A percentile compares a stretch with the other conserved stretches of the same genome.
phyloP scores from a whole-genome alignment of 2,797 vertebrate species.

The Nyctibius grandis region DNA sequence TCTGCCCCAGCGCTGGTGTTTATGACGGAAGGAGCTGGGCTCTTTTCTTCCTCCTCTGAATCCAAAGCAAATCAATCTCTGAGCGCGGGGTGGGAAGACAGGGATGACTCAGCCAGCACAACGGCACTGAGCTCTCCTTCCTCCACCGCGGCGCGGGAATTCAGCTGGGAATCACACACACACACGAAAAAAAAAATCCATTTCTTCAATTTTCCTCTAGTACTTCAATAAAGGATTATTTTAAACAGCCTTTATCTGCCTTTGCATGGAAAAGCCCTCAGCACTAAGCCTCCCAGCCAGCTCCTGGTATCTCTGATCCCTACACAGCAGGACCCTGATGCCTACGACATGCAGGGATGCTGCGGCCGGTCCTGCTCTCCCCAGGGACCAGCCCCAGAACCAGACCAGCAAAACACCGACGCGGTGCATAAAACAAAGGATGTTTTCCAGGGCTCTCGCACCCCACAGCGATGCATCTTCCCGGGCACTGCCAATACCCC shows the following conservation, averaged over 20 bases:
- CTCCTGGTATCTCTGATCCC: not conserved
- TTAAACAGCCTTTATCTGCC: not conserved
- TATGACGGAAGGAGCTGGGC: not conserved
- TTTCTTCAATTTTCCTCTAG: not conserved
- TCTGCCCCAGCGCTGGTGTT: not conserved
- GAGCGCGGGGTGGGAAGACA: not conserved
- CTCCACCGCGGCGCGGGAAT: not conserved
- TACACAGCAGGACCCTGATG: fast-evolving
- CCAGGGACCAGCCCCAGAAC: not conserved
- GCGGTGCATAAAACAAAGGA: fast-evolving
- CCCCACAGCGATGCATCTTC: not conserved
- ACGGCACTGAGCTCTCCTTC: not conserved
- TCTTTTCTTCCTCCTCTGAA: not conserved
- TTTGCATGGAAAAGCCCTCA: not conserved
- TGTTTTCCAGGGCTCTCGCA: fast-evolving
- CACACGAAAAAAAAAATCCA: not conserved
- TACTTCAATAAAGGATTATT: not conserved
- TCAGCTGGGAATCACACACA: not conserved
- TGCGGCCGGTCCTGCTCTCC: not conserved
- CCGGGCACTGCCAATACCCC: fast-evolving
- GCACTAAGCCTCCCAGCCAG: not conserved
- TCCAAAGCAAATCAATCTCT: not conserved
- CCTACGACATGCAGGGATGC: fast-evolving
- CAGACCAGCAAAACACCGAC: fast-evolving
- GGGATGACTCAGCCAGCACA: slow-evolving; percentile 32